phyloP scores from a whole-genome alignment of 2,113 vertebrate genomes.

The Tetraodon nigroviridis region DNA sequence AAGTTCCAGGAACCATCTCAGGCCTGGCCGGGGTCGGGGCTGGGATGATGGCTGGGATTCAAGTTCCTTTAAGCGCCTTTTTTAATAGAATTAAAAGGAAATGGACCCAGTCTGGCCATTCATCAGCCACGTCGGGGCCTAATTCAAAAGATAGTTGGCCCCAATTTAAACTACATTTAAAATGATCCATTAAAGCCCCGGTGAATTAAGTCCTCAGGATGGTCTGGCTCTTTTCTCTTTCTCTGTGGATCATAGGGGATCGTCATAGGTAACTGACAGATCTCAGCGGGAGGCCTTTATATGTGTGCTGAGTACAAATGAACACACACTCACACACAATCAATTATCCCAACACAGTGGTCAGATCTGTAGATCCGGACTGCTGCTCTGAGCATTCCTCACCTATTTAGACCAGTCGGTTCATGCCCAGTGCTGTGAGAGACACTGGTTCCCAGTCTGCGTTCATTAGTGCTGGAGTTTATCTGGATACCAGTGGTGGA shows the following conservation, averaged over 20 bases:
- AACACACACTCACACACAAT: slow-evolving; percentile 13
- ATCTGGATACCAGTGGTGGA: not conserved
- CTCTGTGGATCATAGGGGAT: too few relatives aligned
- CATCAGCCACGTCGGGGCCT: slow-evolving; percentile 29
- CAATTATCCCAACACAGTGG: slow-evolving; percentile 35
- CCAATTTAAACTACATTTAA: slow-evolving; percentile 39
- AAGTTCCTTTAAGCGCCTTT: too few relatives aligned
- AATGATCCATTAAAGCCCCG: slow-evolving; percentile 41
- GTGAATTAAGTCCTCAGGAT: slow-evolving; percentile 49
- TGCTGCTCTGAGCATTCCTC: slow-evolving; percentile 6
- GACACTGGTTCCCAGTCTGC: not conserved
- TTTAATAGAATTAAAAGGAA: not conserved
- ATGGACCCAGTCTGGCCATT: not conserved
- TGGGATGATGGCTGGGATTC: not conserved
- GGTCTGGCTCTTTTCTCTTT: slow-evolving; percentile 1
- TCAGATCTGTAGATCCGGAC: slow-evolving; percentile 14
- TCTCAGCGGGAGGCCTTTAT: slow-evolving; percentile 22
- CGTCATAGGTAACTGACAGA: slow-evolving; percentile 14
- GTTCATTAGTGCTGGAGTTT: slow-evolving; percentile 9
- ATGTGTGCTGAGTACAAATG: slow-evolving; percentile 6
- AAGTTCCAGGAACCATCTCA: not conserved
- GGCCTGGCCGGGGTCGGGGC: not conserved
- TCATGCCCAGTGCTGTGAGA: not conserved
- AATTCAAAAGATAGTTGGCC: slow-evolving; percentile 34
- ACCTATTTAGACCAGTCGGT: not conserved